Evolutionary conservation across 1,140 invertebrate species (phyloP).

Genomic region (Dendrolimus kikuchii): DNA sequence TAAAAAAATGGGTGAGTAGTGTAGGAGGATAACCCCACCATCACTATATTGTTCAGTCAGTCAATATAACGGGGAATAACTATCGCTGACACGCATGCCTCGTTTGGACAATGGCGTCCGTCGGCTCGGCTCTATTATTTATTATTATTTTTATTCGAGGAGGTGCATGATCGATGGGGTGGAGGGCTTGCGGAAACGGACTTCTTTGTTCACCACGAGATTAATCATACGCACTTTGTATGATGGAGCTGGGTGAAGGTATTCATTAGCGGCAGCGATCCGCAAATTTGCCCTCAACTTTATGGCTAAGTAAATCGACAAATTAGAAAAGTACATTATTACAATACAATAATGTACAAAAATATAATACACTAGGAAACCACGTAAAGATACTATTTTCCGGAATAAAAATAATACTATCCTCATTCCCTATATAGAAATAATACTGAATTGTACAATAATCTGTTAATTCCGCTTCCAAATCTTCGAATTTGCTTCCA

Average conservation of each 20-base stretch:
- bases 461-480: no score
- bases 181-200: constrained; percentile 49
- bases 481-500: no score
- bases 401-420: background rate
- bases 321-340: background rate
- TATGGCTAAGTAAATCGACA: background rate
- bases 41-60: constrained; percentile 16
- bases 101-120: constrained; percentile 50
- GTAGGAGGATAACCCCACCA: constrained; percentile 4
- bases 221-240: constrained; percentile 60
- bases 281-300: background rate
- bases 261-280: constrained; percentile 51
- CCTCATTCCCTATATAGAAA: background rate
- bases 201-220: constrained; percentile 59
- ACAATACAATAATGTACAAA: no score
- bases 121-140: constrained; percentile 52
- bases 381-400: no score
- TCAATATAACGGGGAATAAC: constrained; percentile 32
- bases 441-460: no score
- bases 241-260: constrained; percentile 48
- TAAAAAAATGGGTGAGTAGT: constrained; percentile 12
- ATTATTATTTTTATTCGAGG: constrained; percentile 68
- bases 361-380: no score
- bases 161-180: constrained; percentile 61
- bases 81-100: constrained; percentile 46